Evolutionary conservation across 2,888 invertebrate species (phyloP), one percentile per base, ranked within the genome.

Genomic region (Conchocele bisecta): DNA sequence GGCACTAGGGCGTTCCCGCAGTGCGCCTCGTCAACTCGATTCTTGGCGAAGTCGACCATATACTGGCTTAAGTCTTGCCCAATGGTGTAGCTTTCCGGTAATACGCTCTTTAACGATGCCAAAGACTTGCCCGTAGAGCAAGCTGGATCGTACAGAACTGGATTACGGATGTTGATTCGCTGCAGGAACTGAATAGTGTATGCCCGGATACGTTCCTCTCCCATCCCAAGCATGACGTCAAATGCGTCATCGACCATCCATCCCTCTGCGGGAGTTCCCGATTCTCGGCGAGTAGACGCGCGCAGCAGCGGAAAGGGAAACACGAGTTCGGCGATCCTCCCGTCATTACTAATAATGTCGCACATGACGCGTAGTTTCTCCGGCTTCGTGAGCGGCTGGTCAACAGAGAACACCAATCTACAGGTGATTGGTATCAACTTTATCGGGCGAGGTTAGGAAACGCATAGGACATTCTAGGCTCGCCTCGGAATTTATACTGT

Each of bases 1-100:
- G 84, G 82, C 20, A 68, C 53, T 42, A 82, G 60, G 0, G 82
- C 82, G 54, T 81, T 83, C 3, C 76, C 84, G 57, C 80, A 81
- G 37, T 83, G 79, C 22, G 81, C 84, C 59, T 84, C 81, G 44
- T 84, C 79, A 6, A 84, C 80, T 15, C 84, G 60, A 20, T 77
- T 63, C 41, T 68, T 71, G 2, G 81, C 75, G 28, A 83, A 75
- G 46, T 79, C 70, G 9, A 75, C 75, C 84, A 84, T 84, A 44
- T 81, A 79, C 51, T 75, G 75, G 48, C 82, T 83, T 0, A 84
- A 65, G 59, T 84, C 84, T 58, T 84, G 84, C 1, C 82, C 84
- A 24, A 84, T 74, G 28, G 82, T 83, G 41, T 76, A 77, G 37
- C 79, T 72, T 15, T 77, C 73, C 9, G 84, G 80, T 24, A 83